Conservation (phyloP, 2,797 vertebrate genomes). For the Liasis olivaceus region DNA sequence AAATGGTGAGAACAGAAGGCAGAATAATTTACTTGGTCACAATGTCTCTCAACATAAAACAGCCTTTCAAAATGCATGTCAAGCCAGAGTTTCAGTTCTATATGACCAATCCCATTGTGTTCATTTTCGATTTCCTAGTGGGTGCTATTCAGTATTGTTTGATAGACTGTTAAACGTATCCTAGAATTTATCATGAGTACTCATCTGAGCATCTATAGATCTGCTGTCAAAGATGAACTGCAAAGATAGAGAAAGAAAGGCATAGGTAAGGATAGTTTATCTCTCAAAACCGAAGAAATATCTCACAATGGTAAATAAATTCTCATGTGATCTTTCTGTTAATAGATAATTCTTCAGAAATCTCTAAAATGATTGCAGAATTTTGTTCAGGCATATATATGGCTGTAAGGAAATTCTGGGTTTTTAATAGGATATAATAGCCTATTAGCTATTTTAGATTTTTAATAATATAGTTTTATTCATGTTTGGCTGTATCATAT, state of each 20-base stretch:
- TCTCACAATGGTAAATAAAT: slow-evolving; percentile 9
- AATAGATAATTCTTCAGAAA: not conserved
- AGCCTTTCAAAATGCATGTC: slow-evolving; percentile 46
- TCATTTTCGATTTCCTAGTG: slow-evolving; percentile 60
- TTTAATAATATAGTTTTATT: not conserved
- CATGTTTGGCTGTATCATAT: not conserved
- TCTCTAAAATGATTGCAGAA: not conserved
- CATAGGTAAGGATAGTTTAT: slow-evolving; percentile 21
- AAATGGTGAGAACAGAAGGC: slow-evolving; percentile 44
- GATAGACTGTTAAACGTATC: slow-evolving; percentile 54
- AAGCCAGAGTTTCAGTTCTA: slow-evolving; percentile 57
- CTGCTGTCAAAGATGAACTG: slow-evolving; percentile 47
- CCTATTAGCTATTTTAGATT: not conserved
- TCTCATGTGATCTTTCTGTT: not conserved
- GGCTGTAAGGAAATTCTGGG: not conserved
- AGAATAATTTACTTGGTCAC: slow-evolving; percentile 49
- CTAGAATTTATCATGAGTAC: slow-evolving; percentile 56
- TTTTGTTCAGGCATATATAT: too few relatives aligned
- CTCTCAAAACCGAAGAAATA: slow-evolving; percentile 7
- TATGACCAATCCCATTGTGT: slow-evolving; percentile 51
- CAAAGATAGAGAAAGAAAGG: slow-evolving; percentile 25
- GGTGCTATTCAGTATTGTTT: slow-evolving; percentile 43
- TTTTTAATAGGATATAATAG: not conserved
- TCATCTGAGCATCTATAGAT: slow-evolving; percentile 53
- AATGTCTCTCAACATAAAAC: slow-evolving; percentile 39